Percentiles rank a stretch among this genome's conserved stretches.
Evolutionary conservation across 2,797 vertebrate species (phyloP).

Genomic region (Takifugu rubripes): DNA sequence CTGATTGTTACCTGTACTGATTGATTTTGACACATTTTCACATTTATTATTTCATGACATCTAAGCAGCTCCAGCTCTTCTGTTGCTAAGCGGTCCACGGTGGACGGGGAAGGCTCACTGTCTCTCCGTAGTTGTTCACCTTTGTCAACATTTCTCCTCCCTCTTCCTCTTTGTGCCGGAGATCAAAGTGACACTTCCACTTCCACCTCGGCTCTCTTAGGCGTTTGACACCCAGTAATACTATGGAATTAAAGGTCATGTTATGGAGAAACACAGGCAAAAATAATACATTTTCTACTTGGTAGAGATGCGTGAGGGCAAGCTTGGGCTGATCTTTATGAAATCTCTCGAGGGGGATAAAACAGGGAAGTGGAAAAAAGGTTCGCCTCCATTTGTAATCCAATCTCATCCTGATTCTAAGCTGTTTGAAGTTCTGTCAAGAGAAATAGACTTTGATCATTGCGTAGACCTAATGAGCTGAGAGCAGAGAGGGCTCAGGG

Average conservation of each 20-base stretch:
- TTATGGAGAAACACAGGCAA: conserved; percentile 48
- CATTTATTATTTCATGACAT: too few species aligned
- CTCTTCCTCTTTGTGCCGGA: conserved; percentile 20
- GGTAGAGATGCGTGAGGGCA: conserved; percentile 20
- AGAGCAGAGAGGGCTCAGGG: conserved; percentile 40
- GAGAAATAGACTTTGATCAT: conserved; percentile 76
- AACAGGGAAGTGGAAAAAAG: conserved; percentile 30
- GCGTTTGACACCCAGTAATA: conserved; percentile 35
- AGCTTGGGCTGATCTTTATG: conserved; percentile 56
- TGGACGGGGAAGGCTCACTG: conserved; percentile 58
- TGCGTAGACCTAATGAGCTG: conserved; percentile 71
- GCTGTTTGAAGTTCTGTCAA: conserved; percentile 80
- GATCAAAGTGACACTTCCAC: conserved; percentile 35
- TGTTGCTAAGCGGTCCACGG: conserved; percentile 23
- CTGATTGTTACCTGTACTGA: conserved; percentile 1
- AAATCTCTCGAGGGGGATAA: conserved; percentile 36
- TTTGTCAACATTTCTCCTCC: conserved; percentile 22
- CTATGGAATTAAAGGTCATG: conserved; percentile 31
- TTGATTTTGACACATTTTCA: too few species aligned
- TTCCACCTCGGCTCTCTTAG: conserved; percentile 31
- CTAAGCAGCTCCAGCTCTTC: neutral
- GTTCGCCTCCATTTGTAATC: conserved; percentile 66
- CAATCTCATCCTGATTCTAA: conserved; percentile 70
- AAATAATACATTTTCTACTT: conserved; percentile 56
- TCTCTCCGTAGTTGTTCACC: conserved; percentile 29